Evolutionary conservation across 2,113 vertebrate species (phyloP), one percentile per base, ranked within the genome.

Genomic region (Campylomormyrus tamandua): DNA sequence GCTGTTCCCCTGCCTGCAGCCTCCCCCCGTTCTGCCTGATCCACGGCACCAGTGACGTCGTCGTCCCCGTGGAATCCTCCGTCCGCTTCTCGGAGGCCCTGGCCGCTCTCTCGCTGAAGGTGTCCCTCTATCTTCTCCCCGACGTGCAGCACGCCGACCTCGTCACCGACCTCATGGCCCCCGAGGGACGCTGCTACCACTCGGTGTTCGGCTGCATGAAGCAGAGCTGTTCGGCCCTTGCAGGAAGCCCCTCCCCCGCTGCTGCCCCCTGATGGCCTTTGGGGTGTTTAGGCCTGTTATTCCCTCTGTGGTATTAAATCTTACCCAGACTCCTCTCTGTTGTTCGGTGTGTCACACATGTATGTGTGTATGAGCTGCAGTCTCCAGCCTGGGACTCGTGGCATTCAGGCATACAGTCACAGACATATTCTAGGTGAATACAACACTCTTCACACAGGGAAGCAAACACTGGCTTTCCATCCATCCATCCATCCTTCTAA

Each of bases 141-240:
- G 90, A 89, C 70, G 89, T 96, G 11, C 89, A 93, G 83, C 96
- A 96, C 93, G 92, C 88, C 0, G 94, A 95, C 84, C 94, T 96
- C 0, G 93, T 95, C 50, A 94, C 93, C 0, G 95, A 95, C 87
- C 93, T 96, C 48, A 96, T 96, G 96, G 92, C 87, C 8, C n/a
- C 94, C 17, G 93, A 94, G 89, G 91, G 95, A 70, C 91, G 24
- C 90, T 94, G 93, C 91, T 96, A 96, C 93, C 92, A 92, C 35
- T 89, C 90, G 2, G 91, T 96, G 87, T 96, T 93, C 91, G 92
- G 91, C 91, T 95, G 93, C 35, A 92, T 96, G 91, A 95, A 95
- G 91, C 93, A 94, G 83, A 94, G 95, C 90, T 93, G 92, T 92
- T 91, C 24, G 42, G 95, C 92, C 87, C 90, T 92, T 24, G 88